Conservation (phyloP, 2,797 vertebrate species). For the Hyperoplus lanceolatus region DNA sequence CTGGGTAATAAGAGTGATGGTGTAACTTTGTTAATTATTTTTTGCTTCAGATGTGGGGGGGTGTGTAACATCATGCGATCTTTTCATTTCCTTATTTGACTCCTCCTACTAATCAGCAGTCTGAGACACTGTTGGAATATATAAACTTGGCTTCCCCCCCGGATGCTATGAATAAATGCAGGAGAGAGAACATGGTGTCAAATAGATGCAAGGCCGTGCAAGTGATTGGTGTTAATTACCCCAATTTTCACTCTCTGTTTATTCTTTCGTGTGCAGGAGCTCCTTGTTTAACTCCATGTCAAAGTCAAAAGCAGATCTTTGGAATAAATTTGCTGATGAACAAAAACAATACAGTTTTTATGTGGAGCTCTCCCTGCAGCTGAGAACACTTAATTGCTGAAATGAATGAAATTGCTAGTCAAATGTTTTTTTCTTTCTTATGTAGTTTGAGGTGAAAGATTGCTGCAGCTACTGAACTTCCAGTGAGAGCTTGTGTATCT, state of each 20-base stretch:
- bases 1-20: slow-evolving; percentile 36
- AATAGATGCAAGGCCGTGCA: slow-evolving; percentile 29
- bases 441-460: slow-evolving; percentile 9
- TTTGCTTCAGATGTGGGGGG: slow-evolving; percentile 50
- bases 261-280: slow-evolving; percentile 20
- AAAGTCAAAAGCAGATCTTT: slow-evolving; percentile 23
- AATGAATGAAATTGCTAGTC: too few relatives aligned
- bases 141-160: slow-evolving; percentile 1
- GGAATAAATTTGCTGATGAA: slow-evolving; percentile 19
- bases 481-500: slow-evolving; percentile 42
- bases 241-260: slow-evolving; percentile 23
- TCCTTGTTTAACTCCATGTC: slow-evolving; percentile 7
- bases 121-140: slow-evolving; percentile 31
- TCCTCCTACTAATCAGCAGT: slow-evolving; percentile 44
- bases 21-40: slow-evolving; percentile 61
- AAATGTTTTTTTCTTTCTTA: background rate
- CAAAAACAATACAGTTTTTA: background rate
- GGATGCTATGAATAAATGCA: slow-evolving; percentile 26
- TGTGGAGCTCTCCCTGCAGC: background rate
- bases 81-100: slow-evolving; percentile 27
- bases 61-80: slow-evolving; percentile 45
- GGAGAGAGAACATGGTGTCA: slow-evolving; percentile 33
- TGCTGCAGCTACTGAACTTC: slow-evolving; percentile 29
- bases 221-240: slow-evolving; percentile 47
- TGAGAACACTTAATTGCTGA: background rate